Evolutionary conservation across 2,797 vertebrate genomes (phyloP).

Genomic region (Spea hammondii): DNA sequence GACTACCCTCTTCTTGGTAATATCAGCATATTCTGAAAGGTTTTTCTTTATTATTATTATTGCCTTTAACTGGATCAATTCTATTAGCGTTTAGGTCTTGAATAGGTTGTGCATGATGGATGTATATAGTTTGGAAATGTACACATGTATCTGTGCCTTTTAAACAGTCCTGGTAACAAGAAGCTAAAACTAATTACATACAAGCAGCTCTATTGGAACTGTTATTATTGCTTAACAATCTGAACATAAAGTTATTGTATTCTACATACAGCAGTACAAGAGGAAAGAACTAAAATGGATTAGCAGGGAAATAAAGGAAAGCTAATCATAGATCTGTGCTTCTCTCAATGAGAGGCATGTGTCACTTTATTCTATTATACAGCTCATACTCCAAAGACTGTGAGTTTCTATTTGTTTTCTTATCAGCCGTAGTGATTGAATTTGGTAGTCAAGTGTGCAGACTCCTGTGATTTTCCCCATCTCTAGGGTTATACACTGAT

Average conservation of each 20-base stretch:
- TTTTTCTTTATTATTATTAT: too few relatives aligned
- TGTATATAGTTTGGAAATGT: too few relatives aligned
- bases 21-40: too few relatives aligned
- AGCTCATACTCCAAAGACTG: slow-evolving; percentile 58
- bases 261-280: slow-evolving; percentile 48
- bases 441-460: slow-evolving; percentile 62
- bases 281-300: slow-evolving; percentile 47
- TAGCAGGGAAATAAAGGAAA: slow-evolving; percentile 56
- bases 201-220: not conserved
- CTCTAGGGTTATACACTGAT: slow-evolving; percentile 62
- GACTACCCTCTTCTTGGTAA: too few relatives aligned
- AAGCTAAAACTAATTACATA: not conserved
- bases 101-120: too few relatives aligned
- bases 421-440: slow-evolving; percentile 64
- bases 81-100: too few relatives aligned
- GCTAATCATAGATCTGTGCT: slow-evolving; percentile 57
- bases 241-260: slow-evolving; percentile 52
- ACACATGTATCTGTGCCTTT: too few relatives aligned
- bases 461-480: slow-evolving; percentile 62
- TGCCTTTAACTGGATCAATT: too few relatives aligned
- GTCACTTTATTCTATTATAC: slow-evolving; percentile 58
- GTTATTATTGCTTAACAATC: slow-evolving; percentile 35
- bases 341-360: slow-evolving; percentile 58
- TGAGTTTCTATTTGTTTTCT: slow-evolving; percentile 61
- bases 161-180: too few relatives aligned